Evolutionary conservation across 1,140 invertebrate genomes (phyloP).

Genomic region (Lethocerus indicus): DNA sequence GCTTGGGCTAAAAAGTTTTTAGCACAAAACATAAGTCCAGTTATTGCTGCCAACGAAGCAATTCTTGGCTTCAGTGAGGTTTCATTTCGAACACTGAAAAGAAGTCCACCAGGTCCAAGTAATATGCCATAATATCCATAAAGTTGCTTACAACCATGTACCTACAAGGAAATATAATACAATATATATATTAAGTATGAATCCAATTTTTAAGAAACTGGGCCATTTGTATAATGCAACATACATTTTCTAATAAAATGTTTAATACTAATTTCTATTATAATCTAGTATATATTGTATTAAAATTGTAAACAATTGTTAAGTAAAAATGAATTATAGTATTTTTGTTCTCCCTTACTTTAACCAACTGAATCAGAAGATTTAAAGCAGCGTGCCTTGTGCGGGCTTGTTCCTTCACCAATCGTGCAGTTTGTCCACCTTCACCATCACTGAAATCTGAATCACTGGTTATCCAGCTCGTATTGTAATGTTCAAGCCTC

Average conservation of each 20-base stretch:
- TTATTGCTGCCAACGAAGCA: conserved; percentile 8
- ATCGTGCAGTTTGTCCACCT: not conserved
- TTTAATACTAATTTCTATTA: too few species aligned
- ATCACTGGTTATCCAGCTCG: conserved; percentile 5
- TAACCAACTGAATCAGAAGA: conserved; percentile 8
- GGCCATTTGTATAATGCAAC: too few species aligned
- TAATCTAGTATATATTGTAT: too few species aligned
- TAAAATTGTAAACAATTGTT: too few species aligned
- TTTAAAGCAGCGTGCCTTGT: conserved; percentile 11
- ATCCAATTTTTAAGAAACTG: too few species aligned
- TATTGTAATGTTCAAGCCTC: not conserved
- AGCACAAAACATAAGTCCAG: conserved; percentile 4
- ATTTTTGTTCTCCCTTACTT: too few species aligned
- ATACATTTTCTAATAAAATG: too few species aligned
- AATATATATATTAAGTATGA: not conserved
- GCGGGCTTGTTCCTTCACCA: conserved; percentile 6
- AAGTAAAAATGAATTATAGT: too few species aligned
- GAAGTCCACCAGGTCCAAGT: not conserved
- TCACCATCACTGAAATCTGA: conserved; percentile 13
- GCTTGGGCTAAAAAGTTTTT: conserved; percentile 12
- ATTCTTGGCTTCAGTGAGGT: not conserved
- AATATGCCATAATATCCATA: conserved; percentile 6
- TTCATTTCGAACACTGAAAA: conserved; percentile 2
- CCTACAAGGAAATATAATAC: not conserved
- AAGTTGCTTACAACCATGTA: not conserved